Evolutionary conservation across 1,140 invertebrate species (phyloP), one percentile per base, ranked within the genome.

Genomic region (Drosophila mojavensis): DNA sequence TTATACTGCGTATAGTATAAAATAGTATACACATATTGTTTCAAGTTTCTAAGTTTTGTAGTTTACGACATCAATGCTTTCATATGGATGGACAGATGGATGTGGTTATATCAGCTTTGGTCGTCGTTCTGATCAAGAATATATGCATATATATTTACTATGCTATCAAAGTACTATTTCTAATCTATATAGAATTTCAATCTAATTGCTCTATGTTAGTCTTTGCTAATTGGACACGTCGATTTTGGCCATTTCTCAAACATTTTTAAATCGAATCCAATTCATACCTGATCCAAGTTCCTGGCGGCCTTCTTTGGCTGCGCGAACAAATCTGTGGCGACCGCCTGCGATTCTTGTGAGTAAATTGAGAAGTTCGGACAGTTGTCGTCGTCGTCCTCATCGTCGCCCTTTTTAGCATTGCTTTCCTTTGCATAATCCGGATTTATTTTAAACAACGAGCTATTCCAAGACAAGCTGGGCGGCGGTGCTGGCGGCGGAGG

Each of bases 321-420:
- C 10, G 73, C 62, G 92, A 68, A 50, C 15, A 75, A 39, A 82
- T 81, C 94, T 77, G 85, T 94, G 92, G 95, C 96, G 36, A 97
- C 94, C 61, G 96, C 95, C 89, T 96, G 95, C 26, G 96, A 96
- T 74, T 96, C 94, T 4, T 95, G 95, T 0, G 96, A 97, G 92
- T 97, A 97, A 61, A 97, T 96, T 4, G 95, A 96, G 86, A 96
- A 97, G 86, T 97, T 97, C 4, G 96, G 96, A 93, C 96, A 97
- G 67, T 96, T 96, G 1, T 95, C 95, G 77, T 95, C 94, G 2
- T 94, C 94, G 48, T 94, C 94, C 66, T 96, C 94, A 28, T 81
- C 76, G 1, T 74, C 75, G 1, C 69, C 75, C 9, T 92, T 93
- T 4, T 93, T 92, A 9, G 93, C 91, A 4, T 61, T 24, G 3